Evolutionary conservation across 2,113 vertebrate species (phyloP).

Genomic region (Rhinolophus ferrumequinum): DNA sequence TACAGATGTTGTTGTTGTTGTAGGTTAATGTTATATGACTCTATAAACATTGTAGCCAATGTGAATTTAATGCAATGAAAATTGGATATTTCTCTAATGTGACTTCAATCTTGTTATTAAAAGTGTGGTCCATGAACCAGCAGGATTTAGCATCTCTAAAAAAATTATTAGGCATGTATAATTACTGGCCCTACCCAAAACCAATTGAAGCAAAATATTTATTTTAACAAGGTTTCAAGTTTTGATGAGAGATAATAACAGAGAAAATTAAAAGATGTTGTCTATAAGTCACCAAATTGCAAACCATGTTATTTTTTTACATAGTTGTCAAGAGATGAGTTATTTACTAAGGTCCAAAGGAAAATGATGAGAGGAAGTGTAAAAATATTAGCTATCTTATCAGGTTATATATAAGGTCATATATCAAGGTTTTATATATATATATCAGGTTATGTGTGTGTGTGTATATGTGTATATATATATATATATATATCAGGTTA

Average conservation of each 20-base stretch:
- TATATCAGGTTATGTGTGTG: too few relatives aligned
- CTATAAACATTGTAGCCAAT: neutral
- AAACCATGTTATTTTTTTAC: neutral
- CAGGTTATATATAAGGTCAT: neutral
- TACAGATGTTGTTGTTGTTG: neutral
- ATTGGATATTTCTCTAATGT: neutral
- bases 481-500: too few relatives aligned
- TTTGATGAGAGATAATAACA: constrained; percentile 28
- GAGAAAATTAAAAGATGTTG: constrained; percentile 35
- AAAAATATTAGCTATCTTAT: neutral
- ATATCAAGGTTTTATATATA: too few relatives aligned
- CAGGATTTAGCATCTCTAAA: neutral
- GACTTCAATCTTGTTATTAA: neutral
- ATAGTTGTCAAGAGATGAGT: constrained; percentile 11
- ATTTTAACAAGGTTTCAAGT: constrained; percentile 1
- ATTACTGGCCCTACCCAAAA: neutral
- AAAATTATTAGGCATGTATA: neutral
- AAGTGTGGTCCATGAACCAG: neutral
- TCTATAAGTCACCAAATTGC: neutral
- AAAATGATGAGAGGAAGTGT: neutral
- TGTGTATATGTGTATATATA: too few relatives aligned
- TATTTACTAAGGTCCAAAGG: constrained; percentile 38
- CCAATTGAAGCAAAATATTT: constrained; percentile 26
- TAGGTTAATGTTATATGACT: neutral
- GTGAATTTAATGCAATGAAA: constrained; percentile 50